Evolutionary conservation across 2,797 vertebrate species (phyloP), one percentile per base, ranked within the genome.

Genomic region (Neostethus bicornis): DNA sequence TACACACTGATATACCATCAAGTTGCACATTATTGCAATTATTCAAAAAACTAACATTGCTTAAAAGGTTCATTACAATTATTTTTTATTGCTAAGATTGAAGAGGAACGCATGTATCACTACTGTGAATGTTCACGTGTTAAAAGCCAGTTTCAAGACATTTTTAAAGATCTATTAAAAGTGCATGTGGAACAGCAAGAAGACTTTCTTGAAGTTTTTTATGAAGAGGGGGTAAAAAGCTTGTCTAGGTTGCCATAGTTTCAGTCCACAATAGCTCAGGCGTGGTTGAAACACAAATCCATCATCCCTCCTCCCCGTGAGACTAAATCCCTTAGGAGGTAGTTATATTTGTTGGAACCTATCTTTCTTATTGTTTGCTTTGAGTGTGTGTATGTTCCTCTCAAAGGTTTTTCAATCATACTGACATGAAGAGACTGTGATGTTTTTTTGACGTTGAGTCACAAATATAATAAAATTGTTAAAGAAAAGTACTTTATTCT

Each of bases 141-240:
- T 1, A 7, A 39, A 39, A 61, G 54, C 12, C 31, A 56, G 43
- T 59, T 69, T 79, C 68, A n/a, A n/a, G n/a, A n/a, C 16, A 61
- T 62, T 81, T 75, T 65, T 67, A 45, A 41, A 38, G 17, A 39
- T 25, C 29, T 65, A 35, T 5, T n/a, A 25, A 20, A 31, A 12
- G 10, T 75, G 50, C 20, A 2, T 57, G 49, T 42, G 16, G 1
- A 4, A 61, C 77, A 81, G 81, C 70, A 79, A 76, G 59, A 38
- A n/a, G 58, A 52, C 70, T 63, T 81, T 85, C 61, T 67, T 80
- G 14, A 74, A 81, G 66, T 82, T 79, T 80, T 80, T 65, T 48
- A 66, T 28, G 63, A 55, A 32, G 7, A n/a, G 29, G 29, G 11
- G 29, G 26, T 7, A 61, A 45, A 58, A 51, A 28, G 8, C n/a